phyloP scores from a whole-genome alignment of 2,113 vertebrate species.

The Oreotrochilus melanogaster region DNA sequence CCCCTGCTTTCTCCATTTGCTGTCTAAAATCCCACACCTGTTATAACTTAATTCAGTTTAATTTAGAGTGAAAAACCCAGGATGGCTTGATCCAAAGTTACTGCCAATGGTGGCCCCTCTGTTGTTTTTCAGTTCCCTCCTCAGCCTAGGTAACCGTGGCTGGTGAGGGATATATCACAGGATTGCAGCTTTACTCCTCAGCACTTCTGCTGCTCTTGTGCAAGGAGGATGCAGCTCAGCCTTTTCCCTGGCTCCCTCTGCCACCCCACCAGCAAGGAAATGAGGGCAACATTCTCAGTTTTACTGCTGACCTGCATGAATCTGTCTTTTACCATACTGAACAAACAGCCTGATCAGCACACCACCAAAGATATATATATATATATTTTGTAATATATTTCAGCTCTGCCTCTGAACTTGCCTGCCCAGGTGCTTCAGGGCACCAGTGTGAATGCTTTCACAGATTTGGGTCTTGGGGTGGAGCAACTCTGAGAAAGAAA shows the following conservation, averaged over 20 bases:
- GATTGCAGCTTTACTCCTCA: background rate
- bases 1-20: background rate
- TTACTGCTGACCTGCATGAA: background rate
- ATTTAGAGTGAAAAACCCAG: background rate
- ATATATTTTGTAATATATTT: background rate
- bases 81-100: background rate
- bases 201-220: background rate
- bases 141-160: background rate
- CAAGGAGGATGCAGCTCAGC: background rate
- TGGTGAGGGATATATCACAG: background rate
- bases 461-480: background rate
- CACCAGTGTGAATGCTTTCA: background rate
- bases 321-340: background rate
- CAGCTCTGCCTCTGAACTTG: background rate
- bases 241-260: background rate
- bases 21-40: background rate
- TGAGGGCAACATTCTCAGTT: background rate
- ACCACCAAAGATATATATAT: background rate
- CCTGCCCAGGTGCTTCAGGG: background rate
- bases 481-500: background rate
- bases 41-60: background rate
- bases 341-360: background rate
- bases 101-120: background rate
- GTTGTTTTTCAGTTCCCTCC: constrained; percentile 17
- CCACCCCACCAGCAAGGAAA: background rate